Evolutionary conservation across 2,888 invertebrate species (phyloP), one percentile per base, ranked within the genome.

Genomic region (Protophormia terraenovae): DNA sequence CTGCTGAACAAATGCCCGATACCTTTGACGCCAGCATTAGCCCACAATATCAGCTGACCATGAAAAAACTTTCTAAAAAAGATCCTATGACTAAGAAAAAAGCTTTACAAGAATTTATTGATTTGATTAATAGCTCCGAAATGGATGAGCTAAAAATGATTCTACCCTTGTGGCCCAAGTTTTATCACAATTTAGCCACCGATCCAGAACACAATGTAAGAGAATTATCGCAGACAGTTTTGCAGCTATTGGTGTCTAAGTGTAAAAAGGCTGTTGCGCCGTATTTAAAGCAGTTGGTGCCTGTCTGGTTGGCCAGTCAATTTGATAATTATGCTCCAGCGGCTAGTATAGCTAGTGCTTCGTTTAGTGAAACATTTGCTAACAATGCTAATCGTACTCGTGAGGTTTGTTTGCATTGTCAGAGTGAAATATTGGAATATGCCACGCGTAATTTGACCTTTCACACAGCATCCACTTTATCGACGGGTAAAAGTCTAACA

Each of bases 1-100:
- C 91, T 6, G 82, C 90, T 1, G 93, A 93, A 76, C 89, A 89
- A 79, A 86, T 93, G 45, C 93, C 94, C 32, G 95, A 95, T 55
- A 96, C 96, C 72, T 92, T 95, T n/a, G 95, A 95, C 81, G 92
- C 93, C 8, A 94, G 93, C 78, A 93, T 97, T 1, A 95, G 95
- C 89, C 93, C 95, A 0, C 96, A 96, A 90, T 96, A 97, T 89
- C 95, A 96, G 87, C 92, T 98, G 64, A 95, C 96, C 64, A 93
- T 98, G 77, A 96, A 97, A 88, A 98, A 98, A 92, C 95, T 98
- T 92, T 95, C 95, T 75, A 98, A 98, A 91, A 98, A 97, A 91
- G 98, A 98, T 93, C 95, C 96, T 0, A 95, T 96, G 2, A 98
- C 98, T 4, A 98, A 97, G 93, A 94, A 96, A 45, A 98, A 98